Evolutionary conservation across 2,113 vertebrate species (phyloP).

Genomic region (Thamnaconus septentrionalis): DNA sequence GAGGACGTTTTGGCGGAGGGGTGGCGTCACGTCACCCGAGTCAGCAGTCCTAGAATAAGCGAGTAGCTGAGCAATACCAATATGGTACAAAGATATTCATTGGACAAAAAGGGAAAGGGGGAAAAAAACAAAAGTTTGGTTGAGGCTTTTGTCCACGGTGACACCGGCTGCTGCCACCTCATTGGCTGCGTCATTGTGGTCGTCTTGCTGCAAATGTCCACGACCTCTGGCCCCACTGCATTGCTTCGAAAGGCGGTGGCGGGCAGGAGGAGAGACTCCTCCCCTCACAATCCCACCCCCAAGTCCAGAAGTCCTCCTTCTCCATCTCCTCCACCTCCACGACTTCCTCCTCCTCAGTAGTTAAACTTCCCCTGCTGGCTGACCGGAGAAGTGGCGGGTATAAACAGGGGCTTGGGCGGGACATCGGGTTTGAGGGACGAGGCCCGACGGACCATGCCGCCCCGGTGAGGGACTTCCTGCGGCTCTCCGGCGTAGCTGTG

Average conservation of each 20-base stretch:
- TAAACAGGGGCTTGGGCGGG: constrained; percentile 79
- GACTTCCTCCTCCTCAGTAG: constrained; percentile 71
- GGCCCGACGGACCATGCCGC: constrained; percentile 76
- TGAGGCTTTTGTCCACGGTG: constrained; percentile 70
- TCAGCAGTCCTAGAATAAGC: constrained; percentile 71
- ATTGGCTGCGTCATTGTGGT: constrained; percentile 13
- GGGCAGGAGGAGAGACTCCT: constrained; percentile 34
- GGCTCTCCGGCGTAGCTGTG: constrained; percentile 80
- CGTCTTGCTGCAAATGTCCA: constrained; percentile 18
- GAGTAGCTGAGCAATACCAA: constrained; percentile 83
- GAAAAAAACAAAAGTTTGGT: constrained; percentile 58
- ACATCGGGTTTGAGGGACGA: constrained; percentile 81
- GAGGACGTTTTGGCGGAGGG: constrained; percentile 70
- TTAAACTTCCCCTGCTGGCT: constrained; percentile 80
- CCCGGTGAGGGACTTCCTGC: constrained; percentile 73
- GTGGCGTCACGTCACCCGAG: constrained; percentile 61
- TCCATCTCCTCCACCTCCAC: too few species aligned
- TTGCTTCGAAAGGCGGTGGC: constrained; percentile 38
- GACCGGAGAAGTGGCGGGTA: constrained; percentile 81
- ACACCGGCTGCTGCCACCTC: constrained; percentile 50
- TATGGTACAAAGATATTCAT: constrained; percentile 84
- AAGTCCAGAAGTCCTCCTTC: constrained; percentile 30
- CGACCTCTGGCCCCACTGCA: constrained; percentile 38
- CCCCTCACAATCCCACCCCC: not conserved
- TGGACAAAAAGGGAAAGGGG: constrained; percentile 61